Conservation (phyloP, 2,888 invertebrate genomes). For the Allacma fusca region DNA sequence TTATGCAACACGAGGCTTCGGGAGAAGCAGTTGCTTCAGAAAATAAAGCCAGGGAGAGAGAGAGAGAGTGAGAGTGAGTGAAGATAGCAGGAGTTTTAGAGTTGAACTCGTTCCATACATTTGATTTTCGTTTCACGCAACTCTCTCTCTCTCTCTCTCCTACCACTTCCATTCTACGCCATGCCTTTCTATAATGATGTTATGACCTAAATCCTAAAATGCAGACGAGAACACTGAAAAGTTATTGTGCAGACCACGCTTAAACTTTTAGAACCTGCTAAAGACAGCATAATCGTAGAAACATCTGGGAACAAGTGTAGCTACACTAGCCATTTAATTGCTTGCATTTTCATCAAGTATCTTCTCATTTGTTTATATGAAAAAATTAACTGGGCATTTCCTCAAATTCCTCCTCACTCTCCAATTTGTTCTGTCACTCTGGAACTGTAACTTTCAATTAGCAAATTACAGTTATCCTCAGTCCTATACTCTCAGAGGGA, state of each 20-base stretch:
- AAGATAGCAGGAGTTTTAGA: not conserved
- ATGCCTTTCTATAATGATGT: conserved; percentile 14
- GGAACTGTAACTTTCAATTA: no score
- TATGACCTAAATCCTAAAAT: conserved; percentile 29
- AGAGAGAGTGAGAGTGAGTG: not conserved
- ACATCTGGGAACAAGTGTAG: conserved; percentile 12
- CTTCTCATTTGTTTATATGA: not conserved
- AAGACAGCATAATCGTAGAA: conserved; percentile 28
- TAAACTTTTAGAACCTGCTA: conserved; percentile 18
- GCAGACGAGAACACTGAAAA: conserved; percentile 7
- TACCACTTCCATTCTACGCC: not conserved
- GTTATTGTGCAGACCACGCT: conserved; percentile 10
- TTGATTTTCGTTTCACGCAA: conserved; percentile 13
- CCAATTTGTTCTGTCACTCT: no score
- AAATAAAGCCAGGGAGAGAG: not conserved
- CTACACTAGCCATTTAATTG: conserved; percentile 4
- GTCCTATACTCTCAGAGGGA: no score
- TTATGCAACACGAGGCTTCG: not conserved
- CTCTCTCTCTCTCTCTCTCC: conserved; percentile 10
- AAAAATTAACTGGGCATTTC: not conserved
- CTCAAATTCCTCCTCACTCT: not conserved
- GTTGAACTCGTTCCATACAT: conserved; percentile 5
- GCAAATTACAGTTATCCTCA: no score
- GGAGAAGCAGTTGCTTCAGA: not conserved
- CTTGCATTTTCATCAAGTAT: conserved; percentile 3